Percentiles rank a stretch among this genome's conserved stretches.
These are phyloP conservation scores for Serilophus lunatus DNA, from an alignment of 2,113 vertebrate species.

Conservation along the genomic window DNA sequence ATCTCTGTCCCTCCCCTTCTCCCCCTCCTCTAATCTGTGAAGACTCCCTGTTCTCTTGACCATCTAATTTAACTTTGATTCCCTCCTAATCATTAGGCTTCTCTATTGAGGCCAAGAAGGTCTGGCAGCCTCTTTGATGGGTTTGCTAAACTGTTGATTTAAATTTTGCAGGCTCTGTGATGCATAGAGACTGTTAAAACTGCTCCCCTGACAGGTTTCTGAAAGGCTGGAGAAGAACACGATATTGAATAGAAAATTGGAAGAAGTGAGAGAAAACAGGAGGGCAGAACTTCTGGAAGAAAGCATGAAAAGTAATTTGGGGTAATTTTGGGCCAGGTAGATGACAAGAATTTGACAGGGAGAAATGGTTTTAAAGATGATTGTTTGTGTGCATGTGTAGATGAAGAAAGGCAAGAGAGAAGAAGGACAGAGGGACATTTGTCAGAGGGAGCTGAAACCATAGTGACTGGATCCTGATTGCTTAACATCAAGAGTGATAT, in stretches of 20 bases:
- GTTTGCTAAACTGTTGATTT: conserved; percentile 27
- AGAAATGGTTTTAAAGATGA: background rate
- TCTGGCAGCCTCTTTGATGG: conserved; percentile 26
- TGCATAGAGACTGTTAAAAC: conserved; percentile 30
- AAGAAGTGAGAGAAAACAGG: background rate
- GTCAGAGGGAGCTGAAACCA: background rate
- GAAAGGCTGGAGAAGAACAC: background rate
- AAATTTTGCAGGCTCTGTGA: conserved; percentile 38
- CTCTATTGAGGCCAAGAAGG: conserved; percentile 28
- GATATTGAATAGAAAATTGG: conserved; percentile 1
- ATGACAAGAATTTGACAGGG: background rate
- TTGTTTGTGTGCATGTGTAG: background rate
- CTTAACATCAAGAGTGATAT: background rate
- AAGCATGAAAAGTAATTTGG: background rate
- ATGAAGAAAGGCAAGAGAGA: background rate
- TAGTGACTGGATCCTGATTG: background rate
- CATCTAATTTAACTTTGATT: conserved; percentile 2
- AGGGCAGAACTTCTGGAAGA: background rate
- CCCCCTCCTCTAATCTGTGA: background rate
- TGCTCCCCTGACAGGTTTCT: conserved; percentile 6
- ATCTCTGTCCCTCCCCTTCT: background rate
- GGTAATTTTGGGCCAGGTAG: background rate
- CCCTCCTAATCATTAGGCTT: conserved; percentile 5
- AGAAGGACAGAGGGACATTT: background rate
- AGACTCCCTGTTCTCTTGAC: background rate